Evolutionary conservation across 2,113 vertebrate genomes (phyloP).

Genomic region (Gopherus evgoodei): DNA sequence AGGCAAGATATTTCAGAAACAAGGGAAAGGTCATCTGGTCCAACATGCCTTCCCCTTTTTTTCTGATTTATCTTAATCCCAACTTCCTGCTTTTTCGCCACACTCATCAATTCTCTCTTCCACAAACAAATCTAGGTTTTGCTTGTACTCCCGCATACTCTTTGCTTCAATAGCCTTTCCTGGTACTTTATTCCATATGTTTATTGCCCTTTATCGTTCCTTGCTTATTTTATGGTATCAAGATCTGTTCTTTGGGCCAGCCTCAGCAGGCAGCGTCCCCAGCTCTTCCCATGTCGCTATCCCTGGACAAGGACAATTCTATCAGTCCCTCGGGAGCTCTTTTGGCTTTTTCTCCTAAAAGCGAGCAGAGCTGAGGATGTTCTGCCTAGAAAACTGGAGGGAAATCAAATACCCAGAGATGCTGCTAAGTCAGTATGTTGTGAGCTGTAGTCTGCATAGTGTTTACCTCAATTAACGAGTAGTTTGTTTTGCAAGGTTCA

Average conservation of each 20-base stretch:
- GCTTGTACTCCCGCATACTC: neutral
- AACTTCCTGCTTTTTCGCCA: conserved; percentile 10
- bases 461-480: neutral
- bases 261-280: neutral
- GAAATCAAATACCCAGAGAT: neutral
- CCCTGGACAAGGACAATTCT: conserved; percentile 16
- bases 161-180: conserved; percentile 1
- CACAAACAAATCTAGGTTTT: conserved; percentile 22
- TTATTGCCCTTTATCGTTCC: neutral
- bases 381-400: neutral
- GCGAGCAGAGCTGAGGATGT: neutral
- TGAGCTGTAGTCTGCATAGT: neutral
- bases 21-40: neutral
- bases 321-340: neutral
- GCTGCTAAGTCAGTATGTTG: neutral
- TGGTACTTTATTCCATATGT: neutral
- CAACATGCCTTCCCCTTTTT: neutral
- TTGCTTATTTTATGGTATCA: neutral
- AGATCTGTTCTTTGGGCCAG: neutral
- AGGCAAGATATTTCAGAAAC: neutral
- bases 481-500: neutral
- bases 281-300: neutral
- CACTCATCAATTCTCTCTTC: conserved; percentile 14
- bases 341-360: neutral
- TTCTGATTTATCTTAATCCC: neutral